Conservation (phyloP, 1,140 invertebrate species). For the Galleria mellonella region DNA sequence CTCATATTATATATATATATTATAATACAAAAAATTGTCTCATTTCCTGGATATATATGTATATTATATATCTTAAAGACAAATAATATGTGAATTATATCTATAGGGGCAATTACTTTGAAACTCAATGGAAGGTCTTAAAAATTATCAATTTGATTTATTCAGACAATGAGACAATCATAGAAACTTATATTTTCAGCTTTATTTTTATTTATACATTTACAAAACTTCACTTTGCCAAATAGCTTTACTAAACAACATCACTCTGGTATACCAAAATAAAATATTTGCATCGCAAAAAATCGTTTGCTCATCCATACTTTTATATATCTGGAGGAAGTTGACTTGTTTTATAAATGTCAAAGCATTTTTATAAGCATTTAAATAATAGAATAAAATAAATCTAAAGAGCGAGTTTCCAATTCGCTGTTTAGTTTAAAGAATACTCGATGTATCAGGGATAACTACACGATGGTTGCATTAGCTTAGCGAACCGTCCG, state of each 20-base stretch:
- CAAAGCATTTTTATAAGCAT: slow-evolving; percentile 13
- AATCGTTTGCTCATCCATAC: slow-evolving; percentile 28
- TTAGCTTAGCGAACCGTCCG: too few relatives aligned
- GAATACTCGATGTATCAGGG: too few relatives aligned
- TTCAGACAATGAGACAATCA: slow-evolving; percentile 42
- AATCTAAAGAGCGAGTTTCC: too few relatives aligned
- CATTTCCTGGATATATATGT: slow-evolving; percentile 31
- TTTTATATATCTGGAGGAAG: slow-evolving; percentile 9
- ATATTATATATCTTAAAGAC: slow-evolving; percentile 10
- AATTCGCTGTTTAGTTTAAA: too few relatives aligned
- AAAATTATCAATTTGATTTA: slow-evolving; percentile 6
- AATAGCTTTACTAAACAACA: slow-evolving; percentile 47
- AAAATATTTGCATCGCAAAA: slow-evolving; percentile 46
- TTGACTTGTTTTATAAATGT: slow-evolving; percentile 21
- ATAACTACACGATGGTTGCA: too few relatives aligned
- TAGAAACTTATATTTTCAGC: slow-evolving; percentile 35
- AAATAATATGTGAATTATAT: too few relatives aligned
- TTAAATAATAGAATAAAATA: too few relatives aligned
- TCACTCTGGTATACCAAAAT: slow-evolving; percentile 36
- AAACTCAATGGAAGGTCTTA: too few relatives aligned
- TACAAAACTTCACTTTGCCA: slow-evolving; percentile 39
- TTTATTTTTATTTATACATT: slow-evolving; percentile 63
- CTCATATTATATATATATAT: slow-evolving; percentile 41
- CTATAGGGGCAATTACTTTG: too few relatives aligned
- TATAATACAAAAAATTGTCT: slow-evolving; percentile 45